Conservation (phyloP, 2,888 invertebrate species). For the Cyrtodaria siliqua region DNA sequence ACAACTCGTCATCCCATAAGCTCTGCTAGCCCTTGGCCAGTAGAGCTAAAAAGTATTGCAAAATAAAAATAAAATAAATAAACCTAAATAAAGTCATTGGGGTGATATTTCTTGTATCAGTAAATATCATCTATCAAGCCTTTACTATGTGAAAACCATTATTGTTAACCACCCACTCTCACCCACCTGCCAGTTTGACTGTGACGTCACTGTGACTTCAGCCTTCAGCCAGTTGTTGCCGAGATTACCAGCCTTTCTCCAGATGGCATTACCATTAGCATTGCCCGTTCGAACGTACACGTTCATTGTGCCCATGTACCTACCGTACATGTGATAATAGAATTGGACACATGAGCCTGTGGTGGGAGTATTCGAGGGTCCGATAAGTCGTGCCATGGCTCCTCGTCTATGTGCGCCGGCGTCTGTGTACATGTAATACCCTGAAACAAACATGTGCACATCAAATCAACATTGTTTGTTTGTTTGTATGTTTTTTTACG, state of each 20-base stretch:
- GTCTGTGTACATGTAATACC: conserved; percentile 76
- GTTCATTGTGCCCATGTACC: conserved; percentile 70
- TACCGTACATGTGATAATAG: conserved; percentile 78
- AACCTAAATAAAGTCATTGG: no score
- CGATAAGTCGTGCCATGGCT: conserved; percentile 67
- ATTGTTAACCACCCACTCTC: no score
- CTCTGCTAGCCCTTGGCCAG: no score
- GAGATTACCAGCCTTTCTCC: conserved; percentile 64
- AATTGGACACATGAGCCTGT: conserved; percentile 71
- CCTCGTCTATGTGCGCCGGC: conserved; percentile 62
- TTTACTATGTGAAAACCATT: no score
- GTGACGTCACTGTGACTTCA: conserved; percentile 68
- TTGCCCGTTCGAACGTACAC: conserved; percentile 62
- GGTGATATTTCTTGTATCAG: no score
- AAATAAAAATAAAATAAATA: no score
- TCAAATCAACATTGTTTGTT: no score
- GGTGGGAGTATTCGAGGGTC: conserved; percentile 51
- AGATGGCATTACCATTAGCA: conserved; percentile 53
- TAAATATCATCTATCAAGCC: no score
- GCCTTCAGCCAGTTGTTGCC: conserved; percentile 75
- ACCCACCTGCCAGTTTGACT: conserved; percentile 72
- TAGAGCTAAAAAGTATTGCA: no score
- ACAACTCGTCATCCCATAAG: no score
- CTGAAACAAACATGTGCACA: conserved; percentile 52
- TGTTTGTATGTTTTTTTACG: no score